Base-by-base conservation (phyloP, 2,113 vertebrate genomes). In the Anguilla rostrata region DNA sequence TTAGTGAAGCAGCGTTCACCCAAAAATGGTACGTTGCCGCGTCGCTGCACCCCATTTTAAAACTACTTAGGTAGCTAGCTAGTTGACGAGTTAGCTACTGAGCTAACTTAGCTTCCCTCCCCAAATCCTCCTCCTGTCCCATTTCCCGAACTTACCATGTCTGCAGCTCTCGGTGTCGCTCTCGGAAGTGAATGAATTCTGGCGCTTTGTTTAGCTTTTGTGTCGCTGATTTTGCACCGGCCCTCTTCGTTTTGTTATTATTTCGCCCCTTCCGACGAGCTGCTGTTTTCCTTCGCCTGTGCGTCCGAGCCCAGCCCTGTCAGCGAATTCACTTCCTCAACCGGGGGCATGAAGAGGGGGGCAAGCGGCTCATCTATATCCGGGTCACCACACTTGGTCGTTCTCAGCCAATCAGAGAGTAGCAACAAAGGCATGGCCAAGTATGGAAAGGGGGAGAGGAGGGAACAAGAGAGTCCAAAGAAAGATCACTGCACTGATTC, bases 381-480 rank as follows among this genome's bases (percentile, higher is more conserved):
- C 98, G 97, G 98, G 98, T 98, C 97, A 97, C 90, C 15, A 88
- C 92, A 87, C 83, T 87, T 22, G 85, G 86, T 85, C 12, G 78
- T 53, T 20, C 43, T 8, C 88, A 89, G 87, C 98, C 98, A 98
- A 98, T 98, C 91, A 94, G 89, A 90, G 88, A 66, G 89, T 92
- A 91, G 92, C 94, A 91, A 96, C 93, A 94, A 94, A 92, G 95
- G 95, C 92, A 98, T 99, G 96, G 95, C 98, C 98, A 98, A 98
- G 97, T 99, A 98, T 97, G 97, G 98, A 95, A 92, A 91, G 93
- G 88, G 88, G 89, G 90, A 83, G 4, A 15, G 46, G 39, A 15
- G 39, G n/a, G 53, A 29, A 5, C 5, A 46, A 14, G 0, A 80
- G 18, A 66, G 60, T 12, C 40, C 41, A 87, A 40, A 49, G n/a